Evolutionary conservation across 2,888 invertebrate genomes (phyloP), one percentile per base, ranked within the genome.

Genomic region (Ochropacha duplaris): DNA sequence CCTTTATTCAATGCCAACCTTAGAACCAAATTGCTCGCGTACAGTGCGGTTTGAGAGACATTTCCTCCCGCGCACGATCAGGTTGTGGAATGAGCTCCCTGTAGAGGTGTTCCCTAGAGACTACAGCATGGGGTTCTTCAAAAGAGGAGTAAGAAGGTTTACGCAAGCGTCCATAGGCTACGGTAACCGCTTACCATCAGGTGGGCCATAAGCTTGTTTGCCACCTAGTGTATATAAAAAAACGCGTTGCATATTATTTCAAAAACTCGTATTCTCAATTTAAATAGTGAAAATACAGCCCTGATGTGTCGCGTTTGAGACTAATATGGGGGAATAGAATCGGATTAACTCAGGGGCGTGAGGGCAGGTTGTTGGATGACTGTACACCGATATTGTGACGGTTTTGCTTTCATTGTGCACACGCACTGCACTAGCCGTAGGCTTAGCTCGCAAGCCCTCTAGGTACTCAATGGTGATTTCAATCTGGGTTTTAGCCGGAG

Each of bases 301-400:
- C 50, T 51, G 50, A 51, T 51, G 50, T 28, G 54, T 56, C 60
- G 61, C 63, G 62, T 68, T 69, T 65, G 67, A 64, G 71, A 70
- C 74, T 76, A 78, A 78, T 81, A 74, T 72, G 62, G 74, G 79
- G 79, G 74, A 69, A 73, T 74, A 71, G 74, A 78, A 82, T 81
- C 74, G 76, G 81, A 80, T 83, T 82, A 81, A 72, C 76, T 64
- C 62, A 55, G 55, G 55, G 54, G 50, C 44, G 54, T 49, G 57
- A 56, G 57, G 49, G 49, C 50, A 24, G 49, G 52, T 50, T 55
- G 50, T 57, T 57, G 60, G 51, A 31, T 54, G 55, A 26, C 54
- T 50, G 50, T 34, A 26, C 50, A 34, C 54, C 52, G 66, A 58
- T 57, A 64, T 58, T 19, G 57, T 63, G 64, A 65, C 68, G 61